Evolutionary conservation across 2,113 vertebrate species (phyloP), one percentile per base, ranked within the genome.

Genomic region (Leiothrix lutea): DNA sequence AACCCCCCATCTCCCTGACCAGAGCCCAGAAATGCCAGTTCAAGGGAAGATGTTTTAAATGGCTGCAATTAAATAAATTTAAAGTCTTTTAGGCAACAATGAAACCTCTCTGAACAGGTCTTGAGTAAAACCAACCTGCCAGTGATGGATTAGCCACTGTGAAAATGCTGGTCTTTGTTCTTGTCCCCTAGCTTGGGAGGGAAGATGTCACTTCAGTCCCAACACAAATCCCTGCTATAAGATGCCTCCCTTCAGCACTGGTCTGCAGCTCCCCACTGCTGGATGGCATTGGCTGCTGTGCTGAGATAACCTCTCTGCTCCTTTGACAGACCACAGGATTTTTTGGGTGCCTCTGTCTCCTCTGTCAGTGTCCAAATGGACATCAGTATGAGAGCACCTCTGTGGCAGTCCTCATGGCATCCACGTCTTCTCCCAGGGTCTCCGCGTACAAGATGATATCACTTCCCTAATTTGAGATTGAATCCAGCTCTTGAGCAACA

Each of bases 1-100:
- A 72, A 57, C 8, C 18, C 1, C 0, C 0, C 1, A n/a, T 5
- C 14, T 31, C 9, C 13, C 24, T 14, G 8, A 65, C 22, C 45
- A 70, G 50, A 70, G 47, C 53, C 44, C 42, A 70, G n/a, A 86
- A 65, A 44, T 77, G 31, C 24, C 47, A 33, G 4, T 51, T 95
- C 44, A 56, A 74, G 40, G 62, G 24, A 80, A 69, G 17, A 19
- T n/a, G 11, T 51, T 93, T 65, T 61, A 77, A 69, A 54, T 62
- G 60, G 20, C 53, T 77, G 47, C 26, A 13, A 38, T 90, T 58
- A 45, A 70, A 71, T 36, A 87, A 95, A 66, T 58, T 3, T 14
- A 31, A 62, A 70, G 31, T 22, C 20, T 77, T 80, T 42, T 50
- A 51, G 47, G 54, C 33, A 88, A 45, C n/a, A 93, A 0, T 50